A percentile compares a stretch with the other conserved stretches of the same genome.
These are phyloP conservation scores for Cardinalis cardinalis DNA, from an alignment of 2,113 vertebrate genomes.

Conservation along the genomic window DNA sequence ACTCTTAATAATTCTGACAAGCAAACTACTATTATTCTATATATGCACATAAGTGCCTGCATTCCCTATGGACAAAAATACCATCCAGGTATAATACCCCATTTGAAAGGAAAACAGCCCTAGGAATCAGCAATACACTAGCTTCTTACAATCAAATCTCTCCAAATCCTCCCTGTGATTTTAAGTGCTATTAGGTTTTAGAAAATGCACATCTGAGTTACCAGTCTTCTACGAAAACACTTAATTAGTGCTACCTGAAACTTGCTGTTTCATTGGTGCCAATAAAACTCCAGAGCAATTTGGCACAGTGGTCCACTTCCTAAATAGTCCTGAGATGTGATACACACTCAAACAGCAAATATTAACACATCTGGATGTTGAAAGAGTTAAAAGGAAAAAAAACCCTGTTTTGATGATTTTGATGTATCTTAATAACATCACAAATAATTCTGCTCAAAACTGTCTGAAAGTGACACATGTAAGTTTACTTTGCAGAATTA, in stretches of 20 bases:
- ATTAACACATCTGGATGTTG: neutral
- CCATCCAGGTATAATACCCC: neutral
- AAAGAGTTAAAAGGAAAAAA: neutral
- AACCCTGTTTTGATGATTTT: neutral
- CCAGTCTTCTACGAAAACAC: constrained; percentile 2
- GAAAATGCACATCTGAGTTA: neutral
- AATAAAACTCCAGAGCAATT: neutral
- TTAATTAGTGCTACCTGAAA: neutral
- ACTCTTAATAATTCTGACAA: constrained; percentile 52
- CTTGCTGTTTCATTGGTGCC: neutral
- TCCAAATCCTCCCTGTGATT: constrained; percentile 31
- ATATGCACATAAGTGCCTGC: neutral
- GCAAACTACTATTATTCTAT: constrained; percentile 13
- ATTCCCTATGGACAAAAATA: neutral
- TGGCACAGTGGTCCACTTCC: neutral
- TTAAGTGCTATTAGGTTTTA: constrained; percentile 56
- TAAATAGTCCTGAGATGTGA: neutral
- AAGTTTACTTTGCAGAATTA: neutral
- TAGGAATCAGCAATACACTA: constrained; percentile 3
- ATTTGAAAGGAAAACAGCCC: constrained; percentile 32
- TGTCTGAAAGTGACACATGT: neutral
- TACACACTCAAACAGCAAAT: neutral
- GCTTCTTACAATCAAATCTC: constrained; percentile 26
- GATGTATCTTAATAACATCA: neutral
- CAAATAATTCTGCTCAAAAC: neutral